phyloP scores from a whole-genome alignment of 2,797 vertebrate genomes.

The Helarctos malayanus region DNA sequence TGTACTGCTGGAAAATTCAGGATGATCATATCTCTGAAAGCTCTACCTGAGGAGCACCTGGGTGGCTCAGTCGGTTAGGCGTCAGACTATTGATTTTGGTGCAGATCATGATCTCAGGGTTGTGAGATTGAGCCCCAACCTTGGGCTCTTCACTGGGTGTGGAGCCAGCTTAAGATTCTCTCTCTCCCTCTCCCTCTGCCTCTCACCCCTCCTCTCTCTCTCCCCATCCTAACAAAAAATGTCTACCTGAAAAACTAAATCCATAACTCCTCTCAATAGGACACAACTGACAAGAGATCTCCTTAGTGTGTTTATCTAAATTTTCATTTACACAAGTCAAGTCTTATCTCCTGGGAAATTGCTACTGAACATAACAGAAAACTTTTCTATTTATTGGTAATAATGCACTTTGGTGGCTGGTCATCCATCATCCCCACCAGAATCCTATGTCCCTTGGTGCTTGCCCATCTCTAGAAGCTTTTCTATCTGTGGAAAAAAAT shows the following conservation, averaged over 20 bases:
- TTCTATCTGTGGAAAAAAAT: background rate
- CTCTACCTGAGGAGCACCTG: background rate
- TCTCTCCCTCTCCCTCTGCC: background rate
- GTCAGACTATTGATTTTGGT: background rate
- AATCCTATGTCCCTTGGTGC: background rate
- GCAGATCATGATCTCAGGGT: background rate
- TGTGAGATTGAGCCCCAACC: background rate
- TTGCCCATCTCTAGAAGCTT: background rate
- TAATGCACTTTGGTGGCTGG: background rate
- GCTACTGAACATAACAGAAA: background rate
- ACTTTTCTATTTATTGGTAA: background rate
- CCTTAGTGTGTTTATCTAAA: background rate
- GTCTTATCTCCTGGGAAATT: background rate
- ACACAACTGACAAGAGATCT: background rate
- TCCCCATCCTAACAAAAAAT: background rate
- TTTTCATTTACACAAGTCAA: background rate
- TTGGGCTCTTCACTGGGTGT: background rate
- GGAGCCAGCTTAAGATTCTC: background rate
- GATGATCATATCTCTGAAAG: background rate
- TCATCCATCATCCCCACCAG: background rate
- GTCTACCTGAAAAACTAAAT: conserved; percentile 2
- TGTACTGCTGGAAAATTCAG: conserved; percentile 25
- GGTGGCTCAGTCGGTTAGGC: background rate
- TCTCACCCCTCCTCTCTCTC: background rate
- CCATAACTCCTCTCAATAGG: background rate